Base-by-base conservation (phyloP, 2,113 vertebrate genomes). In the Gobio gobio region DNA sequence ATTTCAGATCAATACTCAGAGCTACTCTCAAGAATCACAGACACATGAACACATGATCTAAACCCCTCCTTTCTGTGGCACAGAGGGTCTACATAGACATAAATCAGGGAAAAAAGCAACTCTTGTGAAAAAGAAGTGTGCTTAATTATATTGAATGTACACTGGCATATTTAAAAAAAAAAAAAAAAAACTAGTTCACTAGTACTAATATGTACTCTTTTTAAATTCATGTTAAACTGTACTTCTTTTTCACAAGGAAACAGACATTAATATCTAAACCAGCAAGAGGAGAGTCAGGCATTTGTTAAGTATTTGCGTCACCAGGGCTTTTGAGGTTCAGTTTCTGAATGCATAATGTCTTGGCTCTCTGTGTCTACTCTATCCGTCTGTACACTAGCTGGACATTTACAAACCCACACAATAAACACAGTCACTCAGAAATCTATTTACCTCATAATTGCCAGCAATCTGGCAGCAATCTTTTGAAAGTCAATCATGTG, bases 401-500 rank as follows among this genome's bases (percentile, higher is more conserved):
- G 12, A 36, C 4, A 73, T 51, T 22, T 73, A 72, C 33, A 58
- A 51, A 12, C 14, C 13, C 13, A 5, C 56, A 66, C 83, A 84
- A 84, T 49, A 22, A 79, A 66, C 64, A 73, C n/a, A 59, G 76
- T 29, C 63, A 45, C 66, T 43, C 36, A 33, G 75, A 47, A 26
- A 59, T 66, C 77, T 72, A 80, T 61, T 47, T 85, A 80, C 72
- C 18, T 22, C 33, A 70, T 45, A 58, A 68, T 36, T 70, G 36
- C 13, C 66, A 61, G 24, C 76, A 66, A 73, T 79, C 40, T 64
- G 9, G n/a, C n/a, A 9, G 43, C 49, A 80, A 56, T 61, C 40
- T 78, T 83, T 78, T 84, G 54, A 54, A 79, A 74, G 26, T 73
- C 76, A 73, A 43, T 61, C 64, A 87, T 61, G 86, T 79, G 63